Evolutionary conservation across 1,140 invertebrate species (phyloP).

Genomic region (Drosophila triauraria): DNA sequence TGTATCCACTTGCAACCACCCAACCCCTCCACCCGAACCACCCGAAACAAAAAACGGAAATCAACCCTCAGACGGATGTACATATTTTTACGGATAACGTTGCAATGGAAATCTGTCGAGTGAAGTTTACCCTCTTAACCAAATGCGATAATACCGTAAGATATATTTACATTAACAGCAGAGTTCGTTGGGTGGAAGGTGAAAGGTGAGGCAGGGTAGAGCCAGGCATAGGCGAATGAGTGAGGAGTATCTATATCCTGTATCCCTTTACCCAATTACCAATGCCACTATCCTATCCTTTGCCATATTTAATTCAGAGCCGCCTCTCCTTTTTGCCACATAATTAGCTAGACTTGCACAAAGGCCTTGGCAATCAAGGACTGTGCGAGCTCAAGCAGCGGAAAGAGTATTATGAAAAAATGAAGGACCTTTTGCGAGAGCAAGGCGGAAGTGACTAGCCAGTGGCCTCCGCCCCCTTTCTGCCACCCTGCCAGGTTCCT

Average conservation of each 20-base stretch:
- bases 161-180: constrained; percentile 41
- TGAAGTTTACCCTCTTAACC: constrained; percentile 58
- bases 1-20: constrained; percentile 50
- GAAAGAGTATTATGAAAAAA: constrained; percentile 57
- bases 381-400: constrained; percentile 36
- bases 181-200: constrained; percentile 23
- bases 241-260: too few relatives aligned
- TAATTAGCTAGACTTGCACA: constrained; percentile 39
- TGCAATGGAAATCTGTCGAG: constrained; percentile 55
- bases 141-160: constrained; percentile 44
- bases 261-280: neutral
- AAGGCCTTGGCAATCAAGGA: constrained; percentile 68
- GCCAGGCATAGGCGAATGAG: constrained; percentile 3
- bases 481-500: constrained; percentile 30
- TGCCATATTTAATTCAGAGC: constrained; percentile 10
- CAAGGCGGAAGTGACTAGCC: constrained; percentile 70
- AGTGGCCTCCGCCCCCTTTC: constrained; percentile 24
- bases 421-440: constrained; percentile 14
- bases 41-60: constrained; percentile 36
- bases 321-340: neutral
- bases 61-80: constrained; percentile 49
- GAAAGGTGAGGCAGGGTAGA: constrained; percentile 2
- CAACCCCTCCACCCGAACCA: neutral
- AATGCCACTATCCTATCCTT: constrained; percentile 3
- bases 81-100: constrained; percentile 54